Percentiles rank a stretch among this genome's conserved stretches.
These are phyloP conservation scores for Watsonalla cultraria DNA, from an alignment of 2,888 invertebrate species.

Conservation along the genomic window DNA sequence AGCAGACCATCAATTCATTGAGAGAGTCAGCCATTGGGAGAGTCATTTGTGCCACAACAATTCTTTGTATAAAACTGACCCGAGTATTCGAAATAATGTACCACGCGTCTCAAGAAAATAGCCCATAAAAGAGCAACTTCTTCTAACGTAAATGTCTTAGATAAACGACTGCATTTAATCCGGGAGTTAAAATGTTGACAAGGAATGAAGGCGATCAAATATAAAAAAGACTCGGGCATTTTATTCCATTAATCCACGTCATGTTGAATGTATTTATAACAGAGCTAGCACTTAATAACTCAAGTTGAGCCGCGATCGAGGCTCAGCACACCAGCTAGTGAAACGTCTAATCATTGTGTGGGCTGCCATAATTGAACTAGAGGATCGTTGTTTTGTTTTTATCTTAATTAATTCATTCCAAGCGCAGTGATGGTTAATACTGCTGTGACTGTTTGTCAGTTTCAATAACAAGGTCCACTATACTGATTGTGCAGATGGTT, in stretches of 20 bases:
- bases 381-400: conserved; percentile 64
- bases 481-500: conserved; percentile 45
- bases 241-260: conserved; percentile 71
- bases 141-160: conserved; percentile 59
- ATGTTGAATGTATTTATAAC: conserved; percentile 72
- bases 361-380: conserved; percentile 71
- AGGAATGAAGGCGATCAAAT: conserved; percentile 65
- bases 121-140: conserved; percentile 58
- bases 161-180: conserved; percentile 71
- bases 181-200: conserved; percentile 73
- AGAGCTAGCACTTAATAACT: conserved; percentile 74
- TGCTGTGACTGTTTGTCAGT: conserved; percentile 73
- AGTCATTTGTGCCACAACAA: conserved; percentile 30
- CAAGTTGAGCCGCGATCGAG: conserved; percentile 56
- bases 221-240: conserved; percentile 57
- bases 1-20: conserved; percentile 31
- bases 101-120: conserved; percentile 47
- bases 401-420: conserved; percentile 75
- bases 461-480: conserved; percentile 61
- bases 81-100: conserved; percentile 54
- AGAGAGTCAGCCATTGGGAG: conserved; percentile 23
- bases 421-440: conserved; percentile 62
- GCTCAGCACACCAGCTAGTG: conserved; percentile 50
- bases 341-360: conserved; percentile 75
- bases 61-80: conserved; percentile 41